phyloP scores from a whole-genome alignment of 2,113 vertebrate species.

The Phyllostomus hastatus region DNA sequence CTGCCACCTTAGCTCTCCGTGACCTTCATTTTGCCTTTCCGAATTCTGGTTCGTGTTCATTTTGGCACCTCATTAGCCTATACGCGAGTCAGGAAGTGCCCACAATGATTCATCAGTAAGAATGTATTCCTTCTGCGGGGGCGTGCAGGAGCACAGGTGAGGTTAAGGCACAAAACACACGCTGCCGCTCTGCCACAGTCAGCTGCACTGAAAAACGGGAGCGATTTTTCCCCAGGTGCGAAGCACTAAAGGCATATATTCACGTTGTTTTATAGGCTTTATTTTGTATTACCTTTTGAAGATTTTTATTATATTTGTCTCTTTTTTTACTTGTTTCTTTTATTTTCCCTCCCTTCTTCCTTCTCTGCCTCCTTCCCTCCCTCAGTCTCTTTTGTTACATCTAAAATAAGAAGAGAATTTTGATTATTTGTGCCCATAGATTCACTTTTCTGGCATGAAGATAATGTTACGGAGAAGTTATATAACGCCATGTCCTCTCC shows the following conservation, averaged over 20 bases:
- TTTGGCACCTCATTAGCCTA: background rate
- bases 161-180: background rate
- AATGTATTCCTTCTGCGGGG: slow-evolving; percentile 15
- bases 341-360: background rate
- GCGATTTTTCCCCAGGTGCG: background rate
- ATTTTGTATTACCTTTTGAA: background rate
- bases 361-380: background rate
- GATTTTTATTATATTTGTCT: background rate
- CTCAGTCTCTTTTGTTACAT: background rate
- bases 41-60: background rate
- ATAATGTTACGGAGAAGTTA: background rate
- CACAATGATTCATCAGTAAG: slow-evolving; percentile 33
- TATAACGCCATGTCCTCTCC: background rate
- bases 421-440: background rate
- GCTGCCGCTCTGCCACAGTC: background rate
- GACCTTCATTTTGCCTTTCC: slow-evolving; percentile 4
- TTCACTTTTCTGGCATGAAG: background rate
- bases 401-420: background rate
- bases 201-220: background rate
- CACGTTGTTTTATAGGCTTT: background rate
- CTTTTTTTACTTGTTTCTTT: background rate
- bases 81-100: background rate
- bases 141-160: slow-evolving; percentile 44
- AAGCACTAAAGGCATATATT: background rate
- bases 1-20: slow-evolving; percentile 1